Conservation (phyloP, 2,113 vertebrate genomes). For the Amphilophus citrinellus region DNA sequence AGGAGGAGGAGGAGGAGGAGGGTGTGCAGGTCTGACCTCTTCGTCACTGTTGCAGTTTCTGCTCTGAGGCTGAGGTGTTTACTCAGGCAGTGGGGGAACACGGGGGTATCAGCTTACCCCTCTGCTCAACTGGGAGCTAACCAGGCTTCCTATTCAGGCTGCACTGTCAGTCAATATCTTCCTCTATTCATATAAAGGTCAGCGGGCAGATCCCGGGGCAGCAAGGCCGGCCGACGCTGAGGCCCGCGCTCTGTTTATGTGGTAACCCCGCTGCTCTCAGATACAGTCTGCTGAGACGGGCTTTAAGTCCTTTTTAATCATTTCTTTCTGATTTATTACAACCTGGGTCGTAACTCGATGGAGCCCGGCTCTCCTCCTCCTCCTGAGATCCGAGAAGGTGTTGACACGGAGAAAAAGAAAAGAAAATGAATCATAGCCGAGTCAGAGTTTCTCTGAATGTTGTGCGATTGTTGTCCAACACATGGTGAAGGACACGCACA, state of each 20-base stretch:
- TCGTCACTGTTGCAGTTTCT: slow-evolving; percentile 47
- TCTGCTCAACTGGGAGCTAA: slow-evolving; percentile 59
- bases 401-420: background rate
- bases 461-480: background rate
- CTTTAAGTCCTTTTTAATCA: slow-evolving; percentile 52
- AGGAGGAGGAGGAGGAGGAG: background rate
- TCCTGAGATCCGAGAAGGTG: background rate
- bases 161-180: slow-evolving; percentile 63
- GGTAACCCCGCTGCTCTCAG: slow-evolving; percentile 2
- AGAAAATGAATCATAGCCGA: background rate
- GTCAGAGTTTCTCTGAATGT: background rate
- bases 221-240: background rate
- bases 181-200: slow-evolving; percentile 56
- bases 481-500: slow-evolving; percentile 7
- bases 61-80: slow-evolving; percentile 42
- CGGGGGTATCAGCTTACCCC: slow-evolving; percentile 48
- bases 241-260: slow-evolving; percentile 12
- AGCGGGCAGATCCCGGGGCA: slow-evolving; percentile 20
- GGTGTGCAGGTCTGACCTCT: slow-evolving; percentile 36
- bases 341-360: background rate
- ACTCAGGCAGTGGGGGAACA: slow-evolving; percentile 24
- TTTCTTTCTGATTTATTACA: slow-evolving; percentile 19
- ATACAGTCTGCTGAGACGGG: background rate
- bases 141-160: slow-evolving; percentile 56
- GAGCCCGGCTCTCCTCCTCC: background rate